Base-by-base conservation (phyloP, 2,888 invertebrate species). In the Galeopsomyia nigrocyanea region DNA sequence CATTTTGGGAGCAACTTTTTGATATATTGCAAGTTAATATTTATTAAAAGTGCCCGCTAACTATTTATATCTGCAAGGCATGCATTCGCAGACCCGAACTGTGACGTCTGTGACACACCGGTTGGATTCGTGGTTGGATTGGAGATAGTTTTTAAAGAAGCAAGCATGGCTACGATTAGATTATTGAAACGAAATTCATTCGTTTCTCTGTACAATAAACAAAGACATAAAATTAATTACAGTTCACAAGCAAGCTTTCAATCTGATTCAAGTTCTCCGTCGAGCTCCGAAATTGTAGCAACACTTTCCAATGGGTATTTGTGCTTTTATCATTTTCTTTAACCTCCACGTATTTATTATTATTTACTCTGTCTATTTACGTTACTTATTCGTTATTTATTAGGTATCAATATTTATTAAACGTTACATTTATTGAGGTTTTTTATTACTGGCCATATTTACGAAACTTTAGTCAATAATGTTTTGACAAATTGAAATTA, bases 261-360 rank as follows among this genome's bases (percentile, higher is more conserved):
- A 5, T 70, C 69, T 2, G 73, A 72, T 64, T 69, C 31, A 62
- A 47, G 60, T 39, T 1, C 49, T 16, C 14, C 16, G 21, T 47
- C 51, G 0, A 53, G 10, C 1, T 39, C 77, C 16, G 49, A 77
- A 47, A 66, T 78, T 39, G 10, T 68, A 76, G 86, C 90, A 77
- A 80, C 87, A 39, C 89, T 92, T 82, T 87, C 90, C 19, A 89
- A 90, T 84, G 90, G 90, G 92, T 92, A 88, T 89, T 65, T 9
- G 71, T 69, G 73, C 66, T 75, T 70, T 26, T 57, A 72, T 50
- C 16, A 73, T 63, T 63, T 72, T 79, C 56, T 83, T 75, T 76
- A 86, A 73, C 85, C 85, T 86, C 86, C 84, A 70, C 77, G 75
- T 53, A 17, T 55, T 68, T 46, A 53, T 22, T 53, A 71, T n/a